These are phyloP conservation scores for Catharus ustulatus DNA, from an alignment of 2,797 vertebrate genomes.

Conservation along the genomic window DNA sequence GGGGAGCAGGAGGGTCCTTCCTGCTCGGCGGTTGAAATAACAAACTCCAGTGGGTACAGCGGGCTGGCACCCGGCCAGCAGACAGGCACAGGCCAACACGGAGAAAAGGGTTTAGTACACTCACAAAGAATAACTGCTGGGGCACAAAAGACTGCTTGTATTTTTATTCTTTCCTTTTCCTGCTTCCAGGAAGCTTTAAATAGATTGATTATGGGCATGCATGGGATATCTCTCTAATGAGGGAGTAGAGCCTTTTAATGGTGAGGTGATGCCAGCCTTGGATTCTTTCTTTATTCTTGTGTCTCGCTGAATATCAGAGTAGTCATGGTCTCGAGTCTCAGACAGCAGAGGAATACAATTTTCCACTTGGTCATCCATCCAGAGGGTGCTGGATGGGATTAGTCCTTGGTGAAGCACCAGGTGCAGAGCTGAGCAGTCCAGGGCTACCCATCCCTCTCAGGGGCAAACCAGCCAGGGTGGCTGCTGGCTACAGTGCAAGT, in stretches of 20 bases:
- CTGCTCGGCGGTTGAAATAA: slow-evolving; percentile 49
- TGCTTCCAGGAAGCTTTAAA: slow-evolving; percentile 77
- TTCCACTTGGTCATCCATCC: slow-evolving; percentile 17
- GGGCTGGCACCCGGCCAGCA: slow-evolving; percentile 55
- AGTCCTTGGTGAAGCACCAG: background rate
- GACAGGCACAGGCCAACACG: slow-evolving; percentile 36
- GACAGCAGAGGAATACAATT: slow-evolving; percentile 10
- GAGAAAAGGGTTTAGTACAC: slow-evolving; percentile 69
- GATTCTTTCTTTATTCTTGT: slow-evolving; percentile 32
- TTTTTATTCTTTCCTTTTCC: slow-evolving; percentile 75
- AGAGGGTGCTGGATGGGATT: background rate
- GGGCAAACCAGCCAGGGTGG: background rate
- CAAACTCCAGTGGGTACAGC: slow-evolving; percentile 64
- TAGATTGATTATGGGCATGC: slow-evolving; percentile 69
- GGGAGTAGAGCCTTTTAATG: slow-evolving; percentile 55
- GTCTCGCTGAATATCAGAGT: slow-evolving; percentile 16
- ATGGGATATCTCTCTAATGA: slow-evolving; percentile 76
- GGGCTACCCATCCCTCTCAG: background rate
- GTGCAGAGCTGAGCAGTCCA: background rate
- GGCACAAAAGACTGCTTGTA: slow-evolving; percentile 73
- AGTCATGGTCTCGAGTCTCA: slow-evolving; percentile 20
- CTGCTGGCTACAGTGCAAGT: background rate
- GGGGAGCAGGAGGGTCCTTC: background rate
- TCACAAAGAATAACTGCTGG: slow-evolving; percentile 70
- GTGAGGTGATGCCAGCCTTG: slow-evolving; percentile 45